Evolutionary conservation across 1,140 invertebrate species (phyloP), one percentile per base, ranked within the genome.

Genomic region (Leguminivora glycinivorella): DNA sequence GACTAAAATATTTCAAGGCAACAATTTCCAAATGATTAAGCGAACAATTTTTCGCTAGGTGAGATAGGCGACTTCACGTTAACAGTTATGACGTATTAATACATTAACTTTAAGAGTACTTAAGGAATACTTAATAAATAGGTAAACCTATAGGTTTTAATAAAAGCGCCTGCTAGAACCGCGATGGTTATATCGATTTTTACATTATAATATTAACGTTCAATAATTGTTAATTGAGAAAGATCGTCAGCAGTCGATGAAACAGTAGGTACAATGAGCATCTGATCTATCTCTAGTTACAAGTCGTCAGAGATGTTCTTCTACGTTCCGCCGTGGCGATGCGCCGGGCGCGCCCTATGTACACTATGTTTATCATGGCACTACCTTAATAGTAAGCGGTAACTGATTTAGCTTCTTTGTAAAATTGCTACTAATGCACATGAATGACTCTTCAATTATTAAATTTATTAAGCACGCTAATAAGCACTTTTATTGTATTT

Each of bases 1-100:
- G 79, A 83, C 72, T 85, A 84, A 83, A 80, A 79, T 81, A 83
- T 83, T 79, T 83, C 82, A 87, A 89, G 83, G 81, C 85, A 85
- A 85, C 83, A 79, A 82, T 84, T 82, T 87, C 77, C 75, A 83
- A 79, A 84, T 83, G 74, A 82, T 80, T 79, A 85, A 85, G 83
- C 83, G 77, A 84, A 83, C 69, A 82, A 80, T 67, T 77, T 80
- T 77, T 76, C 75, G 79, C 78, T 80, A 82, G 72, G 73, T 80
- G 72, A 68, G 43, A 12, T 47, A 47, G 29, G 72, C 72, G 73
- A 76, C 77, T 82, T 52, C 22, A 52, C 14, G 0, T 52, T 85
- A 87, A 68, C 40, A 68, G 67, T 68, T 68, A 68, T 38, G 34
- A 38, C 12, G n/a, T 34, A n/a, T n/a, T n/a, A 40, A 22, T 34